Evolutionary conservation across 35 echinoderm and acorn worm species (phyloP), one percentile per base, ranked within the genome.

Genomic region (Diadema setosum): DNA sequence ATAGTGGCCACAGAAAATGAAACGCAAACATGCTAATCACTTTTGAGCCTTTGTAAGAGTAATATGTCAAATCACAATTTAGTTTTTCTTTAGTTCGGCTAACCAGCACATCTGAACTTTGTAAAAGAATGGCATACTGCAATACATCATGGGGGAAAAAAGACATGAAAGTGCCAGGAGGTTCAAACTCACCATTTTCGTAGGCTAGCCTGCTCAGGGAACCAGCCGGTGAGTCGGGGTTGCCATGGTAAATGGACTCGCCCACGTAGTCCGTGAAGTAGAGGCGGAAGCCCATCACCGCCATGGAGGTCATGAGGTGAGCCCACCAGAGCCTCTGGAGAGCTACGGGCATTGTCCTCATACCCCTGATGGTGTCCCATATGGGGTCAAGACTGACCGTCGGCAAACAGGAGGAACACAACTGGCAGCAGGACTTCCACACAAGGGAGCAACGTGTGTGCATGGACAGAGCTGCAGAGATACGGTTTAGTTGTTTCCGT

Each of bases 221-320:
- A 0, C 58, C 87, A 35, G 84, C 81, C 9, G 42, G 20, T 1
- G 92, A 37, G 2, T 99, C 90, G 2, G 96, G 96, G 40, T 94
- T 99, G 5, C 96, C 96, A 55, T 92, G 85, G 82, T 86, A 99
- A 1, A 99, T 46, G 1, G 92, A 70, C 39, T 94, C 92, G 4
- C 92, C 96, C 21, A 99, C 84, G 44, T 95, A 99, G 76, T 99
- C 96, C 3, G 92, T 94, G 30, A 99, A 99, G 87, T 89, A 99
- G 17, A 99, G 58, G 17, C 86, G 87, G 57, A 99, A 99, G 0
- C 96, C 96, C 73, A 99, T 91, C 49, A 99, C 90, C 3, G 93
- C 96, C 24, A 84, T 95, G 43, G 65, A 89, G 0, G 96, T 91
- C n/a, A 95, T 57, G 39, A 99, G 85, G 21, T 93, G 78, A 32